phyloP scores from a whole-genome alignment of 2,888 invertebrate genomes.

The Alsophila aescularia region DNA sequence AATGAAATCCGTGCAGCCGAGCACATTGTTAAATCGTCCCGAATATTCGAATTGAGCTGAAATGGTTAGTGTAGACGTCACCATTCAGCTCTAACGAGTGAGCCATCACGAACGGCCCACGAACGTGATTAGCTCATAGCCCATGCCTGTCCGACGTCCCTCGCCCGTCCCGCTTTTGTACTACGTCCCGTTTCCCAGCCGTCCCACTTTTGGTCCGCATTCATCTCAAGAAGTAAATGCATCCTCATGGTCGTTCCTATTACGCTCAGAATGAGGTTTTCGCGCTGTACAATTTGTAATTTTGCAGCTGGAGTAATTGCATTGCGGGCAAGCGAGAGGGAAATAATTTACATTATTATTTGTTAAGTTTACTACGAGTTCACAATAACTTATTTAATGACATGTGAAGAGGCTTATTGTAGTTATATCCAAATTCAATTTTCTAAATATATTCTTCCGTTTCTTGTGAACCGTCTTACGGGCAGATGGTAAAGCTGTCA shows the following conservation, averaged over 20 bases:
- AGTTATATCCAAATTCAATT: too few species aligned
- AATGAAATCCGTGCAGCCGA: not conserved
- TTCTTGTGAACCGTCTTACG: too few species aligned
- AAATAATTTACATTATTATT: not conserved
- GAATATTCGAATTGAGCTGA: not conserved
- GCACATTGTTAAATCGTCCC: not conserved
- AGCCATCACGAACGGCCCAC: conserved; percentile 5
- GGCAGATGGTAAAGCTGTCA: too few species aligned
- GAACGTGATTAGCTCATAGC: conserved; percentile 18
- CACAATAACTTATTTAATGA: too few species aligned
- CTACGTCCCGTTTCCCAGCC: conserved; percentile 5
- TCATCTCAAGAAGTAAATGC: conserved; percentile 20
- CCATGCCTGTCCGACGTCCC: conserved; percentile 1
- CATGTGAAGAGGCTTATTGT: too few species aligned
- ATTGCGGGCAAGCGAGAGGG: not conserved
- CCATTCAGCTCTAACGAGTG: conserved; percentile 7
- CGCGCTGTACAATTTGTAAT: conserved; percentile 16
- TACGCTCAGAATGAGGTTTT: conserved; percentile 34
- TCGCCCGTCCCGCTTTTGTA: conserved; percentile 9
- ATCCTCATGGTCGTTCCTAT: conserved; percentile 29
- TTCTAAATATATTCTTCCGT: too few species aligned
- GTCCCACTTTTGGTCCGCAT: conserved; percentile 16
- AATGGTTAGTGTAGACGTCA: not conserved
- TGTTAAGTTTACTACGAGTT: not conserved
- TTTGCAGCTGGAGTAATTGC: conserved; percentile 19